A percentile compares a stretch with the other conserved stretches of the same genome.
Evolutionary conservation across 2,888 invertebrate species (phyloP).

Genomic region (Rotaria magnacalcarata): DNA sequence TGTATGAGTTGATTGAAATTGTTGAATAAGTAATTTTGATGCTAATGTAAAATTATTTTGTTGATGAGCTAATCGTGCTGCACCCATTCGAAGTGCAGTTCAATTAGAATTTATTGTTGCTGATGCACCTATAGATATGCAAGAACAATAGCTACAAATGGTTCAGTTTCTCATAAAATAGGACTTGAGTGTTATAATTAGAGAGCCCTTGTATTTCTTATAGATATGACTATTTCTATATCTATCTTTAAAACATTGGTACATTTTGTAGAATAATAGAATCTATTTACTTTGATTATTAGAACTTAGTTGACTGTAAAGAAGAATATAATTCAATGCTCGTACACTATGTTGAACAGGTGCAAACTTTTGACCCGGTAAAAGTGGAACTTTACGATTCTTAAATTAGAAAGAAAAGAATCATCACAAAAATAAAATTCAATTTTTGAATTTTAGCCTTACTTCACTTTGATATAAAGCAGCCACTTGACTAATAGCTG

Average conservation of each 20-base stretch:
- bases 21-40: slow-evolving; percentile 67
- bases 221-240: too few relatives aligned
- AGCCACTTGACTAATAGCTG: not conserved
- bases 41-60: slow-evolving; percentile 75
- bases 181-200: too few relatives aligned
- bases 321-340: slow-evolving; percentile 50
- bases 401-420: not conserved
- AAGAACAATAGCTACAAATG: too few relatives aligned
- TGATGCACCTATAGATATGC: not conserved
- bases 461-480: slow-evolving; percentile 7
- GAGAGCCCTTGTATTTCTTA: too few relatives aligned
- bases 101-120: not conserved
- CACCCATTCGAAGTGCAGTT: slow-evolving; percentile 50
- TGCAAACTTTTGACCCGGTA: slow-evolving; percentile 46
- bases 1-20: slow-evolving; percentile 30
- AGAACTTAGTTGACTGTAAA: slow-evolving; percentile 50
- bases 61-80: slow-evolving; percentile 64
- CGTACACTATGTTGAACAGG: slow-evolving; percentile 51
- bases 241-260: too few relatives aligned
- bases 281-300: slow-evolving; percentile 50
- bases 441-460: not conserved
- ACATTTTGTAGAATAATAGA: too few relatives aligned
- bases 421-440: too few relatives aligned
- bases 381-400: slow-evolving; percentile 2
- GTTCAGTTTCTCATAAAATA: too few relatives aligned